A percentile compares a stretch with the other conserved stretches of the same genome.
Evolutionary conservation across 1,140 invertebrate genomes (phyloP).

Genomic region (Hylyphantes graminicola): DNA sequence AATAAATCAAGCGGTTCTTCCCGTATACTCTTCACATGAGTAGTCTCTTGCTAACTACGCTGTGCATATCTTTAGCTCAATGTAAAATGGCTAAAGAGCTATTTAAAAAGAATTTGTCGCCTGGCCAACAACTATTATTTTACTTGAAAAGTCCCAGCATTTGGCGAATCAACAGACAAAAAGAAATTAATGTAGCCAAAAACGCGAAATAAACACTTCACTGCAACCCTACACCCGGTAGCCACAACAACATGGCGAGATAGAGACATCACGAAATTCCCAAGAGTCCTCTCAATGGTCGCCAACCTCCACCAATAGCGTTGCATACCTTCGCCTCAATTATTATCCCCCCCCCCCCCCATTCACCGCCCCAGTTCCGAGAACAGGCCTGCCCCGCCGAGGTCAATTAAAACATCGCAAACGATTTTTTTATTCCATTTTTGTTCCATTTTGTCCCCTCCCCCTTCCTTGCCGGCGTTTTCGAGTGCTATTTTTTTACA

Average conservation of each 20-base stretch:
- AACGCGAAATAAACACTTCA: not conserved
- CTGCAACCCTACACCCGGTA: conserved; percentile 27
- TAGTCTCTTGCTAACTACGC: too few species aligned
- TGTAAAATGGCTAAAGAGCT: too few species aligned
- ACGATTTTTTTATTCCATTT: conserved; percentile 38
- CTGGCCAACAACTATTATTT: too few species aligned
- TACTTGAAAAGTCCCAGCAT: too few species aligned
- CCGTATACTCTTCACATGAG: too few species aligned
- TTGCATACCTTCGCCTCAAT: conserved; percentile 18
- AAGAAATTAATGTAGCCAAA: not conserved
- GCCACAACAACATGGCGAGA: conserved; percentile 48
- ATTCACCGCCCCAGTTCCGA: not conserved
- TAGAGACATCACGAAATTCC: conserved; percentile 52
- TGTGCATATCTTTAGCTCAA: too few species aligned
- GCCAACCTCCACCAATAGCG: conserved; percentile 49
- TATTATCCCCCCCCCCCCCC: conserved; percentile 11
- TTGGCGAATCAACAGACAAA: too few species aligned
- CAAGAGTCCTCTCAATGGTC: conserved; percentile 50
- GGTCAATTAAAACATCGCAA: conserved; percentile 60
- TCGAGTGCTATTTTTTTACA: not conserved
- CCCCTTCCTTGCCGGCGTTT: not conserved
- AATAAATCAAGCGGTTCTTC: too few species aligned
- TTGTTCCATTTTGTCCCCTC: conserved; percentile 18
- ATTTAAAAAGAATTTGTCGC: too few species aligned
- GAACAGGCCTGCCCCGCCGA: conserved; percentile 16